A percentile compares a stretch with the other conserved stretches of the same genome.
These are phyloP conservation scores for Macropodus opercularis DNA, from an alignment of 2,797 vertebrate genomes.

Conservation along the genomic window DNA sequence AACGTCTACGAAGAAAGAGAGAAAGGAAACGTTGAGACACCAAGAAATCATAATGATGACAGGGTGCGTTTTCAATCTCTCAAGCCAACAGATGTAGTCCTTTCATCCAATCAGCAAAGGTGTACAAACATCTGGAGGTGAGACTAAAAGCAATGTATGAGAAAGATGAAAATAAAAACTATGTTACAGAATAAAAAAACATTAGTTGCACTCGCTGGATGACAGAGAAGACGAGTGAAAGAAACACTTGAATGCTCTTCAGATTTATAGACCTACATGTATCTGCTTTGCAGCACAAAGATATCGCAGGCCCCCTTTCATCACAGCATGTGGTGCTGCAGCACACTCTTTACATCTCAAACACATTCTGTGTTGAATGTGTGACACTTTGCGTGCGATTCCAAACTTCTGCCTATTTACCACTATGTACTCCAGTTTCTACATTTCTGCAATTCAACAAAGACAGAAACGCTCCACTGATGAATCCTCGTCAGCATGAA, in stretches of 20 bases:
- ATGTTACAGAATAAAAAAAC: background rate
- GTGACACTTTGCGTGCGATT: background rate
- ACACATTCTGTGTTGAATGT: background rate
- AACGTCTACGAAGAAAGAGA: slow-evolving; percentile 18
- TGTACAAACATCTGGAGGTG: slow-evolving; percentile 10
- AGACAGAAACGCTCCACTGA: background rate
- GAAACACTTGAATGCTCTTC: slow-evolving; percentile 3
- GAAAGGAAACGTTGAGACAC: slow-evolving; percentile 20
- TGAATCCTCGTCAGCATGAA: background rate
- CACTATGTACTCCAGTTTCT: background rate
- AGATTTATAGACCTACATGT: background rate
- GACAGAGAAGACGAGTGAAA: background rate
- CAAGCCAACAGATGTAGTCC: background rate
- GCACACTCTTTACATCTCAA: background rate
- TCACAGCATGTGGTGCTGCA: background rate
- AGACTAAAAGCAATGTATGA: background rate
- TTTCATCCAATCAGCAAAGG: slow-evolving; percentile 9
- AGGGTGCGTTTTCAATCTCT: slow-evolving; percentile 7
- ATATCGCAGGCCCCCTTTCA: slow-evolving; percentile 1
- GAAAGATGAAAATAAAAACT: background rate
- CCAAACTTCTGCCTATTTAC: background rate
- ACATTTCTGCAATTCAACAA: background rate
- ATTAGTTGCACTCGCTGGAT: background rate
- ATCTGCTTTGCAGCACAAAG: slow-evolving; percentile 3
- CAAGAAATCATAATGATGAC: background rate